Percentiles rank a stretch among this genome's conserved stretches.
These are phyloP conservation scores for Himalopsyche kuldschensis DNA, from an alignment of 2,888 invertebrate species.

Conservation along the genomic window DNA sequence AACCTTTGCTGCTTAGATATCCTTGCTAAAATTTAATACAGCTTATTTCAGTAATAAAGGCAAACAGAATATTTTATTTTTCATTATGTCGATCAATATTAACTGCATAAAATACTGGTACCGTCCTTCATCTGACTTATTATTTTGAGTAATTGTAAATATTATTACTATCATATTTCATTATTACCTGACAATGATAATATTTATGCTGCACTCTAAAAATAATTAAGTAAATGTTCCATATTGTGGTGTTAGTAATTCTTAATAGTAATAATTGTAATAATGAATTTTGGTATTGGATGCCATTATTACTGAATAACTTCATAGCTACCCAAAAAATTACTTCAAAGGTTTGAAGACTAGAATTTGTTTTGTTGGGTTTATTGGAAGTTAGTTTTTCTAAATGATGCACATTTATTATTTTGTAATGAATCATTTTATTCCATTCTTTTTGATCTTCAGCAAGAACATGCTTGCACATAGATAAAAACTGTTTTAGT, in stretches of 20 bases:
- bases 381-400: too few relatives aligned
- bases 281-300: neutral
- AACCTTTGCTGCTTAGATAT: too few relatives aligned
- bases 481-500: too few relatives aligned
- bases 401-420: too few relatives aligned
- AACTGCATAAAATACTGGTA: neutral
- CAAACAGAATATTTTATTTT: neutral
- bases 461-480: too few relatives aligned
- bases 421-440: too few relatives aligned
- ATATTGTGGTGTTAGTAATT: neutral
- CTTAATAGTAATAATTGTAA: neutral
- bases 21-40: neutral
- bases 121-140: conserved; percentile 30
- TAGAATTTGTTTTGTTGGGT: too few relatives aligned
- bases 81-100: neutral
- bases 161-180: too few relatives aligned
- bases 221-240: neutral
- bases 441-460: too few relatives aligned
- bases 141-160: neutral
- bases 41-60: neutral
- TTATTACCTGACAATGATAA: neutral
- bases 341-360: too few relatives aligned
- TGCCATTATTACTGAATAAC: neutral
- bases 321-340: neutral
- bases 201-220: neutral